Conservation (phyloP, 2,888 invertebrate genomes). For the Pollenia labialis region DNA sequence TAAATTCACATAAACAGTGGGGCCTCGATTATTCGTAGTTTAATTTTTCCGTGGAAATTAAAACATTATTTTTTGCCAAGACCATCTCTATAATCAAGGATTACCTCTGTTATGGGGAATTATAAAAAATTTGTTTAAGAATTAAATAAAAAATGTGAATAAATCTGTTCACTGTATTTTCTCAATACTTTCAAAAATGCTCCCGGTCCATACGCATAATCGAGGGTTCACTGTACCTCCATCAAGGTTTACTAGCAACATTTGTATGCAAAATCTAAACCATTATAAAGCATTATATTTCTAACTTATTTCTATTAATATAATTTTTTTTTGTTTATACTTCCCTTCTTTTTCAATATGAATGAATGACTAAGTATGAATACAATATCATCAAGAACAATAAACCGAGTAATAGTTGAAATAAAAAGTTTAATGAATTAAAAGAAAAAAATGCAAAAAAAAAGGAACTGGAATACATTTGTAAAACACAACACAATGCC, state of each 20-base stretch:
- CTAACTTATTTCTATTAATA: slow-evolving; percentile 45
- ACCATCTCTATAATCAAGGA: too few relatives aligned
- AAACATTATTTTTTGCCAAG: too few relatives aligned
- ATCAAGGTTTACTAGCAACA: slow-evolving; percentile 3
- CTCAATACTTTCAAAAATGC: too few relatives aligned
- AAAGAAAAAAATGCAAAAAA: not conserved
- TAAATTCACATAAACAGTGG: too few relatives aligned
- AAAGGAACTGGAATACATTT: slow-evolving; percentile 1
- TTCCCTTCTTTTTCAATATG: slow-evolving; percentile 4
- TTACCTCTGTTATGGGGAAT: too few relatives aligned
- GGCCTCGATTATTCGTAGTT: too few relatives aligned
- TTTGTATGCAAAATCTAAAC: slow-evolving; percentile 41
- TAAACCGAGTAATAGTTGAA: slow-evolving; percentile 58
- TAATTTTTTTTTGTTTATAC: not conserved
- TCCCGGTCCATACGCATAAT: too few relatives aligned
- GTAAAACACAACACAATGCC: not conserved
- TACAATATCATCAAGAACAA: slow-evolving; percentile 55
- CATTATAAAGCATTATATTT: slow-evolving; percentile 36
- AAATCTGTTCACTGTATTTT: too few relatives aligned
- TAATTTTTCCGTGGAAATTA: too few relatives aligned
- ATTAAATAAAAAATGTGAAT: too few relatives aligned
- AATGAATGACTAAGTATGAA: slow-evolving; percentile 54
- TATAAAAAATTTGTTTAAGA: too few relatives aligned
- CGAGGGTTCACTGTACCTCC: too few relatives aligned
- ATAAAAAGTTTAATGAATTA: slow-evolving; percentile 64